These are phyloP conservation scores for Loripinus fragilis DNA, from an alignment of 2,888 invertebrate species.

Conservation along the genomic window DNA sequence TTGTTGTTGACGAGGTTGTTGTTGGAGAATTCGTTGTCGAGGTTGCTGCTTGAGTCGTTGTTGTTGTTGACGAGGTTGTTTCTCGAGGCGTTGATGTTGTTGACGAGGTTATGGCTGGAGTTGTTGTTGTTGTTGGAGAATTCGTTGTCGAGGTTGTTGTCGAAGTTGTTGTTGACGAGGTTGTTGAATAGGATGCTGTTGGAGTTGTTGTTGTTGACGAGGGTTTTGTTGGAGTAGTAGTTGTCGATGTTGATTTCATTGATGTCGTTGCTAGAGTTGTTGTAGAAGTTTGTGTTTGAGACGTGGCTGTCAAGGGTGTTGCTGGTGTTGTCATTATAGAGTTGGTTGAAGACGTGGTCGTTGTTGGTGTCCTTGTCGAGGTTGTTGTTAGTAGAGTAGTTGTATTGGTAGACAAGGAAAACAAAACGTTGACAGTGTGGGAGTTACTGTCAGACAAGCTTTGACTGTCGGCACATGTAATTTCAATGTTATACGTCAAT, in stretches of 20 bases:
- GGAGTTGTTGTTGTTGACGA: background rate
- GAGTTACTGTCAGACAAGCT: too few species aligned
- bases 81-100: background rate
- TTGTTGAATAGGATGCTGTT: background rate
- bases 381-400: background rate
- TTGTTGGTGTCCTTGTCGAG: background rate
- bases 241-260: background rate
- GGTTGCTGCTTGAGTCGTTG: background rate
- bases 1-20: background rate
- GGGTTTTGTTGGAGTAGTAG: background rate
- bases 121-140: too few species aligned
- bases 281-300: background rate
- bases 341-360: background rate
- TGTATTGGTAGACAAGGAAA: background rate
- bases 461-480: too few species aligned
- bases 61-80: background rate
- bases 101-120: background rate
- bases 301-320: background rate
- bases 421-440: too few species aligned
- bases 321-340: background rate
- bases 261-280: conserved; percentile 3
- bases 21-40: background rate
- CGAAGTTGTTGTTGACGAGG: background rate
- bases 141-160: background rate
- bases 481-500: too few species aligned